A percentile compares a stretch with the other conserved stretches of the same genome.
Evolutionary conservation across 2,888 invertebrate genomes (phyloP).

Genomic region (Galeopsomyia nigrocyanea): DNA sequence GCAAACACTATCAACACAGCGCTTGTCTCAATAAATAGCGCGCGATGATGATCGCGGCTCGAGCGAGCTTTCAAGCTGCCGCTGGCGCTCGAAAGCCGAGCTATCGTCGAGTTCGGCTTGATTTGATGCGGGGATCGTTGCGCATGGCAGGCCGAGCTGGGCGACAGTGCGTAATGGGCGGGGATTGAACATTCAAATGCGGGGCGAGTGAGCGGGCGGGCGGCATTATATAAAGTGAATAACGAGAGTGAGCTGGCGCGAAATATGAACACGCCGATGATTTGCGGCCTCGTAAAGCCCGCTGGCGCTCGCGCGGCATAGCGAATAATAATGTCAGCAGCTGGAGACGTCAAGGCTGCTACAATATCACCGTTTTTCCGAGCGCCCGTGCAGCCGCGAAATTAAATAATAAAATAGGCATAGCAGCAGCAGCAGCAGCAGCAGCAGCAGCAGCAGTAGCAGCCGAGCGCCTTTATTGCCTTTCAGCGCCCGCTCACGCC

Average conservation of each 20-base stretch:
- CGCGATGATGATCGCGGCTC: too few species aligned
- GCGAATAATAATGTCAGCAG: conserved; percentile 69
- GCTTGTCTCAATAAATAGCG: too few species aligned
- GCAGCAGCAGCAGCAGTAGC: background rate
- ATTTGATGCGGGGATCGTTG: background rate
- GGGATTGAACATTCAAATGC: conserved; percentile 68
- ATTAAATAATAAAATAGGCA: conserved; percentile 69
- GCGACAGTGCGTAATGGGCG: conserved; percentile 52
- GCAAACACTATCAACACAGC: too few species aligned
- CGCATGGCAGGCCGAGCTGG: conserved; percentile 22
- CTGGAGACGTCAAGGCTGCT: conserved; percentile 50
- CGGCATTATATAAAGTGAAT: conserved; percentile 67
- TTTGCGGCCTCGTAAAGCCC: conserved; percentile 69
- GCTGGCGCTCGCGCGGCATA: conserved; percentile 57
- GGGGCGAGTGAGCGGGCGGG: conserved; percentile 29
- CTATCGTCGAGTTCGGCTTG: too few species aligned
- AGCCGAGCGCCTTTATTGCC: too few species aligned
- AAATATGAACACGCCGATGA: conserved; percentile 69
- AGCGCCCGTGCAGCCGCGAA: conserved; percentile 52
- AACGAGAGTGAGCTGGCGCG: conserved; percentile 64
- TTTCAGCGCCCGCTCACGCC: too few species aligned
- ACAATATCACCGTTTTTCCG: conserved; percentile 59
- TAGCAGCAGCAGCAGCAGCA: background rate
- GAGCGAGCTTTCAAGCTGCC: too few species aligned
- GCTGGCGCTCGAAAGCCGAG: too few species aligned